These are phyloP conservation scores for Stenolophus ochropezus DNA, from an alignment of 2,888 invertebrate species.

Conservation along the genomic window DNA sequence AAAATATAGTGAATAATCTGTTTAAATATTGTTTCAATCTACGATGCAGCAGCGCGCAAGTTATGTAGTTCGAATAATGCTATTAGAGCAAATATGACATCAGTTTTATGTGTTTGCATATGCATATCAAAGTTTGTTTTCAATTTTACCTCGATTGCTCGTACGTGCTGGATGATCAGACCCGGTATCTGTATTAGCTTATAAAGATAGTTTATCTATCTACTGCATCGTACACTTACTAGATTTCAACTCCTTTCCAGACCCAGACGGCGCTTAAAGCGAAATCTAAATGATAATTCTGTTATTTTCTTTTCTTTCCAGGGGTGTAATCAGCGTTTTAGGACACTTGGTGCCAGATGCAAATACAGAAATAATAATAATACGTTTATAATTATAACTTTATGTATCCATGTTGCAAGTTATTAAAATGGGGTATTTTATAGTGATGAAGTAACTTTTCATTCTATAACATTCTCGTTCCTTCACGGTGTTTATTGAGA, in stretches of 20 bases:
- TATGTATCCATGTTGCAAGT: no score
- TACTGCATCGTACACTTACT: neutral
- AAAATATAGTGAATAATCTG: neutral
- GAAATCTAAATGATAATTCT: neutral
- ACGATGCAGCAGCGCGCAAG: neutral
- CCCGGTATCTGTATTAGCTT: neutral
- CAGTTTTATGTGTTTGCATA: neutral
- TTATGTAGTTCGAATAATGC: neutral
- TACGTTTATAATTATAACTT: no score
- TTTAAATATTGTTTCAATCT: neutral
- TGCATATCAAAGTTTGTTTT: neutral
- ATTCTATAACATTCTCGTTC: no score
- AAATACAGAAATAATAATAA: no score
- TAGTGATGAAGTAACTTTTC: no score
- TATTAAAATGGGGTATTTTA: no score
- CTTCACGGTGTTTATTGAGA: no score
- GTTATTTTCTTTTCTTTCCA: neutral
- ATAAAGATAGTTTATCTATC: neutral
- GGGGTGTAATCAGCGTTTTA: neutral
- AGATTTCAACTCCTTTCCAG: neutral
- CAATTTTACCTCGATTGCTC: neutral
- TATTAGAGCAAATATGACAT: neutral
- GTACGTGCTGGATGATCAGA: neutral
- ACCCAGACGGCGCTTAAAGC: no score
- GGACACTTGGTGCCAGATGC: no score